phyloP scores from a whole-genome alignment of 64 coral and sea anemone genomes.

The Montipora efflorescens region DNA sequence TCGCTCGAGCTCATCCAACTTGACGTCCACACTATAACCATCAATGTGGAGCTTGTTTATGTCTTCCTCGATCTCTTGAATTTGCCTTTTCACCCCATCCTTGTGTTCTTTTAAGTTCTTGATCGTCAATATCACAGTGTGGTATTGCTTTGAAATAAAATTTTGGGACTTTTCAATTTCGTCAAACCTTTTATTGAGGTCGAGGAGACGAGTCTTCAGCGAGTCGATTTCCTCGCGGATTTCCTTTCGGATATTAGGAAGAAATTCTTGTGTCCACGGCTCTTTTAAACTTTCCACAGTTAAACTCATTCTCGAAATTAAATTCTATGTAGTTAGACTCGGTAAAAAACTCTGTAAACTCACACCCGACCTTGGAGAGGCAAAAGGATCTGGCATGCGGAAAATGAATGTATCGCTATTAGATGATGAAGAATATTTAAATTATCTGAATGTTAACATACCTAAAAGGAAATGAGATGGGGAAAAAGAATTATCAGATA shows the following conservation, averaged over 20 bases:
- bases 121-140: not conserved
- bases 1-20: slow-evolving; percentile 20
- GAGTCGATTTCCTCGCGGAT: not conserved
- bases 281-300: not conserved
- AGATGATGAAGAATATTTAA: too few species aligned
- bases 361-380: not conserved
- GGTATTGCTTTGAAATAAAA: not conserved
- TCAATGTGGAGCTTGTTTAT: not conserved
- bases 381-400: not conserved
- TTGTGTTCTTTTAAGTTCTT: slow-evolving; percentile 4
- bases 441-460: too few species aligned
- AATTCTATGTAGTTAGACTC: too few species aligned
- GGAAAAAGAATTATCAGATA: too few species aligned
- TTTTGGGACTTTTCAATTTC: too few species aligned
- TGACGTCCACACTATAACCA: not conserved
- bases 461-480: too few species aligned
- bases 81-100: not conserved
- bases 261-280: not conserved
- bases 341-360: too few species aligned
- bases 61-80: not conserved
- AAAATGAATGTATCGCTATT: too few species aligned
- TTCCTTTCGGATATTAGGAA: too few species aligned
- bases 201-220: not conserved
- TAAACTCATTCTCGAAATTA: not conserved
- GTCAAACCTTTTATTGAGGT: not conserved